Evolutionary conservation across 2,797 vertebrate genomes (phyloP).

Genomic region (Serranus cabrilla): DNA sequence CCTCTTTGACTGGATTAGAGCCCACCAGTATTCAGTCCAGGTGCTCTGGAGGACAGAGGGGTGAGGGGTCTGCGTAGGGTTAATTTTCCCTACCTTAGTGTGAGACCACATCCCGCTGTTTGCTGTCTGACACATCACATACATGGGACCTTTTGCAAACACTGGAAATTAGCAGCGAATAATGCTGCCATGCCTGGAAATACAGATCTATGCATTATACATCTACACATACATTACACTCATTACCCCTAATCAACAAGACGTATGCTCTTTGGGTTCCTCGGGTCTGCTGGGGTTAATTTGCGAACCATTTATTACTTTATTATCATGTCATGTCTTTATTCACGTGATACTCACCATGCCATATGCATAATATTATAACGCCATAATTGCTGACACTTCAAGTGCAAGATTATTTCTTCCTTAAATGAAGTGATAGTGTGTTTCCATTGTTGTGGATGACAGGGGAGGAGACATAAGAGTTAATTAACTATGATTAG

Average conservation of each 20-base stretch:
- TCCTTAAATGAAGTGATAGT: conserved; percentile 81
- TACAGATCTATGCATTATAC: conserved; percentile 7
- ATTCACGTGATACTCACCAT: conserved; percentile 58
- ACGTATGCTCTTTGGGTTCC: conserved; percentile 59
- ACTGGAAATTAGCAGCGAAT: conserved; percentile 18
- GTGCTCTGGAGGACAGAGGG: conserved; percentile 61
- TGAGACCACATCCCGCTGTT: conserved; percentile 63
- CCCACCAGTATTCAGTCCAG: conserved; percentile 68
- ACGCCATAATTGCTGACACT: conserved; percentile 79
- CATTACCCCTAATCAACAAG: conserved; percentile 70
- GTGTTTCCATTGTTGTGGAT: conserved; percentile 81
- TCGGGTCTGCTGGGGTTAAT: conserved; percentile 78
- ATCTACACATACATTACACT: conserved; percentile 39
- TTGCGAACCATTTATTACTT: conserved; percentile 80
- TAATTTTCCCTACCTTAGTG: conserved; percentile 42
- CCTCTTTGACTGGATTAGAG: conserved; percentile 78
- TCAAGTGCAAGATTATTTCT: conserved; percentile 78
- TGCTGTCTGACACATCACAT: conserved; percentile 44
- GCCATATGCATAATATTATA: conserved; percentile 73
- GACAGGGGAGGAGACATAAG: conserved; percentile 79
- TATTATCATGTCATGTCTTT: conserved; percentile 79
- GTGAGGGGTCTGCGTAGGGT: conserved; percentile 46
- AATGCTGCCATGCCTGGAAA: conserved; percentile 17
- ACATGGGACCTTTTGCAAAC: conserved; percentile 18
- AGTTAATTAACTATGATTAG: conserved; percentile 84